These are phyloP conservation scores for Perca schrenkii DNA, from an alignment of 2,113 vertebrate genomes.

Conservation along the genomic window DNA sequence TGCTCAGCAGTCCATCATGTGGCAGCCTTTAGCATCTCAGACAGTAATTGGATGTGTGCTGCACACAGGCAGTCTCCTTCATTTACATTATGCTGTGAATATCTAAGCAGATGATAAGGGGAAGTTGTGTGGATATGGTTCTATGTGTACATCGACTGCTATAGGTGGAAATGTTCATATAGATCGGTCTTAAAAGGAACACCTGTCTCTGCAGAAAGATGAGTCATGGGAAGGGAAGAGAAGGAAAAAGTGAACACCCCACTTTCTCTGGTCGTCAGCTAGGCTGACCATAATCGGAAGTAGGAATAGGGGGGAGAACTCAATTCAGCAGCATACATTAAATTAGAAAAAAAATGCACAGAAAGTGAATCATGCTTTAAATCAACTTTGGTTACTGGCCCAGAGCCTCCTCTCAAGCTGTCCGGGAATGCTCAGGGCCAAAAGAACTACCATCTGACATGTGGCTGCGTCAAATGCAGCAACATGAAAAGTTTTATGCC, in stretches of 20 bases:
- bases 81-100: slow-evolving; percentile 59
- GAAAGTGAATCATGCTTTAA: slow-evolving; percentile 58
- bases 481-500: slow-evolving; percentile 28
- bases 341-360: slow-evolving; percentile 33
- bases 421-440: slow-evolving; percentile 39
- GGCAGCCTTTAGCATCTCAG: slow-evolving; percentile 59
- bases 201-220: slow-evolving; percentile 5
- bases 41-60: slow-evolving; percentile 72
- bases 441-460: slow-evolving; percentile 35
- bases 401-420: slow-evolving; percentile 51
- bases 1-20: slow-evolving; percentile 72
- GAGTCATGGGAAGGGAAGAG: not conserved
- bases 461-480: slow-evolving; percentile 17
- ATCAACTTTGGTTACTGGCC: slow-evolving; percentile 57
- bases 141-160: slow-evolving; percentile 6
- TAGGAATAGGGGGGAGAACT: not conserved
- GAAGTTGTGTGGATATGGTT: slow-evolving; percentile 7
- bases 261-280: not conserved
- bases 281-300: not conserved
- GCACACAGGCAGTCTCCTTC: slow-evolving; percentile 44
- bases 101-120: slow-evolving; percentile 39
- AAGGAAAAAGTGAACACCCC: not conserved
- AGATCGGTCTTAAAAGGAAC: slow-evolving; percentile 27
- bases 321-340: slow-evolving; percentile 28
- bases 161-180: slow-evolving; percentile 22